Conservation (phyloP, 2,113 vertebrate genomes). For the Oryzias curvinotus region DNA sequence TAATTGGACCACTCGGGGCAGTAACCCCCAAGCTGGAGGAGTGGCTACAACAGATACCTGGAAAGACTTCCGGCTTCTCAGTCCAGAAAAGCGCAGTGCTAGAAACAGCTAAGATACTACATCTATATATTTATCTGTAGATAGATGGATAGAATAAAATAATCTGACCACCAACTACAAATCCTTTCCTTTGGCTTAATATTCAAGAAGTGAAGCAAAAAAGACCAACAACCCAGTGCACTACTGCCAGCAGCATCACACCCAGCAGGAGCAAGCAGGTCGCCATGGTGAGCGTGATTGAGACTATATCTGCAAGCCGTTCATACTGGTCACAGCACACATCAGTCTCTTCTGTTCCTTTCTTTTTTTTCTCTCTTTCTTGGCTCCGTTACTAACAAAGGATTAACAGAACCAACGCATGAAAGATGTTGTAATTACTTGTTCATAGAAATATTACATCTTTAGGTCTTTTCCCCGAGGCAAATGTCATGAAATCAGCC, state of each 20-base stretch:
- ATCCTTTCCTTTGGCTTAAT: constrained; percentile 6
- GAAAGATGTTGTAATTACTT: constrained; percentile 55
- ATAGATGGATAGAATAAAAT: background rate
- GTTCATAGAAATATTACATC: constrained; percentile 52
- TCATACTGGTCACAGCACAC: constrained; percentile 35
- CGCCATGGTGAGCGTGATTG: constrained; percentile 49
- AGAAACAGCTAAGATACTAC: no score
- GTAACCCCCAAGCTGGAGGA: no score
- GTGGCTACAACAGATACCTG: no score
- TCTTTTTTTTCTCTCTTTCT: background rate
- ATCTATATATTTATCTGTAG: no score
- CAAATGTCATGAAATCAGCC: constrained; percentile 16
- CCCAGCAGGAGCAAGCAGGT: constrained; percentile 39
- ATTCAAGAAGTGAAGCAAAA: constrained; percentile 17
- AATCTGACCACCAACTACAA: background rate
- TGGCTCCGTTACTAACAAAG: background rate
- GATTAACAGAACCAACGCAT: constrained; percentile 33
- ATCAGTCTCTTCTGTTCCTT: constrained; percentile 13
- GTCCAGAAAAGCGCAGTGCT: no score
- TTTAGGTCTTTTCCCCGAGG: constrained; percentile 47
- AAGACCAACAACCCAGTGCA: background rate
- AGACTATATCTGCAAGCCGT: constrained; percentile 48
- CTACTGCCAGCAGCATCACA: background rate
- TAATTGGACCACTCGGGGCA: no score
- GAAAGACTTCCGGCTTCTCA: no score